phyloP scores from a whole-genome alignment of 2,797 vertebrate species.

The Harpagifer antarcticus region DNA sequence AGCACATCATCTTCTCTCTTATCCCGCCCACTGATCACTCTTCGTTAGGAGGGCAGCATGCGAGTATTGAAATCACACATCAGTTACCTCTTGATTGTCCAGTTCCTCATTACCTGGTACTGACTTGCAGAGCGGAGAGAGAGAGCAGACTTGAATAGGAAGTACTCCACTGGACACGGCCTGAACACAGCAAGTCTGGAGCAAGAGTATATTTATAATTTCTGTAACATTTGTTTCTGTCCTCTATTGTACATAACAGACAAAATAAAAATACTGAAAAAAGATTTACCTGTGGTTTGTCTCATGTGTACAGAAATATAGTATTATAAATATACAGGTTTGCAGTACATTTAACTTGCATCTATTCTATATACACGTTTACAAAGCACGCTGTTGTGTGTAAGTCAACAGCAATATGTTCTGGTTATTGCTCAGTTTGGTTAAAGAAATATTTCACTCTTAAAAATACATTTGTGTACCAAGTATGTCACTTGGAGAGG shows the following conservation, averaged over 20 bases:
- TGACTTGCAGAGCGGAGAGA: conserved; percentile 22
- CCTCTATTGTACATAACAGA: conserved; percentile 86
- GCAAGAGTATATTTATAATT: conserved; percentile 83
- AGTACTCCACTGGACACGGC: conserved; percentile 38
- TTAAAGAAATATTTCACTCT: too few relatives aligned
- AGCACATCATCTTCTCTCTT: conserved; percentile 25
- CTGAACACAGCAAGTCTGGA: conserved; percentile 48
- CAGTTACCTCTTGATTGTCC: conserved; percentile 39
- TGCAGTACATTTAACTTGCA: neutral
- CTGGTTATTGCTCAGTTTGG: too few relatives aligned
- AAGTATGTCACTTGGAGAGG: too few relatives aligned
- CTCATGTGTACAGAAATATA: neutral
- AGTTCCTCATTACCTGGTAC: conserved; percentile 29
- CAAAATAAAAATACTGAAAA: conserved; percentile 75
- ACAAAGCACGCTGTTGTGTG: too few relatives aligned
- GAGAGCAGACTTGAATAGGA: conserved; percentile 22
- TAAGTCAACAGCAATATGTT: too few relatives aligned
- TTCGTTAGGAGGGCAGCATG: conserved; percentile 26
- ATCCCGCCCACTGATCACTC: conserved; percentile 20
- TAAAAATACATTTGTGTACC: too few relatives aligned
- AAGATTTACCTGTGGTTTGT: conserved; percentile 13
- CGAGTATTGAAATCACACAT: conserved; percentile 30
- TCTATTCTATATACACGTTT: neutral
- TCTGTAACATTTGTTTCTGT: conserved; percentile 81
- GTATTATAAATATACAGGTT: neutral